Evolutionary conservation across 2,888 invertebrate genomes (phyloP).

Genomic region (Apamea anceps): DNA sequence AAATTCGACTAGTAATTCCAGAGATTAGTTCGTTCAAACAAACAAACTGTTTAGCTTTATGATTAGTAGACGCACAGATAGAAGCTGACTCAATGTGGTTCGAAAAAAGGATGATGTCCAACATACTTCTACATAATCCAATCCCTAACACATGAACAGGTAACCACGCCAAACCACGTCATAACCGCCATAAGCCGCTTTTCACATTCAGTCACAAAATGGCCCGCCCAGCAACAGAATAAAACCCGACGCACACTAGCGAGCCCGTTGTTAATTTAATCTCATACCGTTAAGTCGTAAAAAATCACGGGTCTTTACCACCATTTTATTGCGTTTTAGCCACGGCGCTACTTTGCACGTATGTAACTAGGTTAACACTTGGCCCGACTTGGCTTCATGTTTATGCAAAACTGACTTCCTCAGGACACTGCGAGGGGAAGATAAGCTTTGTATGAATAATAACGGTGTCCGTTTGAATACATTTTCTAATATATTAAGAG

Average conservation of each 20-base stretch:
- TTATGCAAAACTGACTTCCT: slow-evolving; percentile 67
- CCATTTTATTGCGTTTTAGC: slow-evolving; percentile 59
- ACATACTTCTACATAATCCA: background rate
- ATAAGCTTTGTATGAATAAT: slow-evolving; percentile 68
- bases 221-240: slow-evolving; percentile 1
- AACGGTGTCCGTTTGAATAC: slow-evolving; percentile 63
- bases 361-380: slow-evolving; percentile 63
- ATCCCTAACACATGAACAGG: background rate
- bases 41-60: too few species aligned
- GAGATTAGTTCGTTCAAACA: too few species aligned
- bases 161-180: background rate
- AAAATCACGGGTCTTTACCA: slow-evolving; percentile 53
- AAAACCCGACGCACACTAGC: slow-evolving; percentile 33
- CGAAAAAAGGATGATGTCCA: too few species aligned
- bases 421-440: slow-evolving; percentile 62
- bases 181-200: background rate
- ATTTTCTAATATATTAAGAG: slow-evolving; percentile 59
- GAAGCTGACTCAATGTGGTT: too few species aligned
- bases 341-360: slow-evolving; percentile 34
- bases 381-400: slow-evolving; percentile 53
- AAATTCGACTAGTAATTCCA: too few species aligned
- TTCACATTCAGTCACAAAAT: background rate
- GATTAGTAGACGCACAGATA: too few species aligned
- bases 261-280: slow-evolving; percentile 34
- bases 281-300: slow-evolving; percentile 48